Percentiles rank a stretch among this genome's conserved stretches.
Evolutionary conservation across 1,140 invertebrate genomes (phyloP).

Genomic region (Pogonomyrmex californicus): DNA sequence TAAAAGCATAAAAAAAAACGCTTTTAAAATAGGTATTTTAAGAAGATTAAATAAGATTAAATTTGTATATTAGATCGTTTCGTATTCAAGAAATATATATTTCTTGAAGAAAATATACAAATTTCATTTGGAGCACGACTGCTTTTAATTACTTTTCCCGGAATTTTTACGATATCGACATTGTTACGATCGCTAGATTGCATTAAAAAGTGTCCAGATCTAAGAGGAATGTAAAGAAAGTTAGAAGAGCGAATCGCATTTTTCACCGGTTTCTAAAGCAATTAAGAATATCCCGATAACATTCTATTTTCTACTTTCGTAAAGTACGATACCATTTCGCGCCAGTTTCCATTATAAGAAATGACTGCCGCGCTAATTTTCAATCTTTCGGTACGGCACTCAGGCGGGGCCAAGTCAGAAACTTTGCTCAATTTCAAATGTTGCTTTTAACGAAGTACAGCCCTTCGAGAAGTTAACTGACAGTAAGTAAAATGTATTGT

Average conservation of each 20-base stretch:
- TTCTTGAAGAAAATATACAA: background rate
- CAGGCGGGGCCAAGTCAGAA: conserved; percentile 39
- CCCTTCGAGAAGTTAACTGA: conserved; percentile 40
- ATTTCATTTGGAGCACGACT: conserved; percentile 6
- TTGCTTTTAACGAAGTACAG: conserved; percentile 60
- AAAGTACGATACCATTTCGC: conserved; percentile 33
- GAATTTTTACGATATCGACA: conserved; percentile 23
- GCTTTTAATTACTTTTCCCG: background rate
- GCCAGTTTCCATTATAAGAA: conserved; percentile 36
- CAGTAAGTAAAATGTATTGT: conserved; percentile 64
- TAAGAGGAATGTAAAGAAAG: conserved; percentile 9
- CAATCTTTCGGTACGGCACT: conserved; percentile 53
- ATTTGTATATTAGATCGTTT: background rate
- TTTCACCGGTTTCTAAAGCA: conserved; percentile 11
- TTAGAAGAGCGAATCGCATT: conserved; percentile 12
- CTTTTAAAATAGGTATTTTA: background rate
- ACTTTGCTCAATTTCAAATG: conserved; percentile 59
- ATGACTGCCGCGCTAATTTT: conserved; percentile 55
- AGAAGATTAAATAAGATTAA: background rate
- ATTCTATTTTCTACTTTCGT: conserved; percentile 30
- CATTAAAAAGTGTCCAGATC: conserved; percentile 5
- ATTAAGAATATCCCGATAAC: conserved; percentile 36
- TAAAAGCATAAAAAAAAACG: background rate
- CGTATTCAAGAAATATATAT: no score
- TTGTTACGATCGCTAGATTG: background rate